phyloP scores from a whole-genome alignment of 2,113 vertebrate species.

The Procapra przewalskii region DNA sequence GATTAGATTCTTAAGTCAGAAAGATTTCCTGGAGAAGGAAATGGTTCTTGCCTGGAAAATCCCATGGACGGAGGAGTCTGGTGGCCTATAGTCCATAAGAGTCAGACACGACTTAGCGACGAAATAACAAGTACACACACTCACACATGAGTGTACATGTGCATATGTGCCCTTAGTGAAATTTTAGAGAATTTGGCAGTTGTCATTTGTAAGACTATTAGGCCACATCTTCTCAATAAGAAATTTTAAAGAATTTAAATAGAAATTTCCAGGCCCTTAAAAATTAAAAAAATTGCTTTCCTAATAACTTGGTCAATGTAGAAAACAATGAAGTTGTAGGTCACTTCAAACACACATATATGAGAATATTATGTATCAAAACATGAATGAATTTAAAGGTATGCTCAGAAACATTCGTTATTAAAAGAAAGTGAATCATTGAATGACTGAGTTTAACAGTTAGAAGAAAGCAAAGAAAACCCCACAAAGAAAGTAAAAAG shows the following conservation, averaged over 20 bases:
- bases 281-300: background rate
- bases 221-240: background rate
- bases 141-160: background rate
- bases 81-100: background rate
- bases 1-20: background rate
- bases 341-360: background rate
- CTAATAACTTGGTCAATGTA: background rate
- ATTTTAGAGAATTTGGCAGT: background rate
- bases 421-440: background rate
- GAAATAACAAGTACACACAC: background rate
- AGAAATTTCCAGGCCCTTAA: background rate
- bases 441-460: background rate
- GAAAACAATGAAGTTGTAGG: background rate
- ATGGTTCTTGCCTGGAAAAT: background rate
- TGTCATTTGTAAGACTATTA: background rate
- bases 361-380: background rate
- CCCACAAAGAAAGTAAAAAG: background rate
- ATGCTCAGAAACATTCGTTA: background rate
- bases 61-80: background rate
- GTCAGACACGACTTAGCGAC: rapidly evolving
- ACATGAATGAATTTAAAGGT: background rate
- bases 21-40: background rate
- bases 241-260: background rate
- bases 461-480: constrained; percentile 19
- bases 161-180: background rate